These are phyloP conservation scores for Xiphias gladius DNA, from an alignment of 2,113 vertebrate species.

Conservation along the genomic window DNA sequence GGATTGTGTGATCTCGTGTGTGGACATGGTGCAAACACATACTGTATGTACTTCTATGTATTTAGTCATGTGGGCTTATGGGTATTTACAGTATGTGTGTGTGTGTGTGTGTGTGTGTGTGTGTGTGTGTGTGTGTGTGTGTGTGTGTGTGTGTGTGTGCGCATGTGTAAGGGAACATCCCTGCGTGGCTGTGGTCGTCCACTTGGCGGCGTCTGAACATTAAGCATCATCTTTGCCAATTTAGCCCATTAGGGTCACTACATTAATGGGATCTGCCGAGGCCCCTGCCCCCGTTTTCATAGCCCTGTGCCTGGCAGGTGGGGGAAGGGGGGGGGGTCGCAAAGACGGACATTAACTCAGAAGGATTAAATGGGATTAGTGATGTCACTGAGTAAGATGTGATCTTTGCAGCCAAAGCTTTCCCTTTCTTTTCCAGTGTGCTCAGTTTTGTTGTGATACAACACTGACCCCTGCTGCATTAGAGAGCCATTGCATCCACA, in stretches of 20 bases:
- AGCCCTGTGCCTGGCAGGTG: conserved; percentile 43
- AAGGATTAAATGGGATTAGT: conserved; percentile 80
- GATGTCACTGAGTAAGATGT: conserved; percentile 79
- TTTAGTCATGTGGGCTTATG: background rate
- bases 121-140: background rate
- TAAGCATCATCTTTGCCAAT: conserved; percentile 62
- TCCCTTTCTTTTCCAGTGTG: background rate
- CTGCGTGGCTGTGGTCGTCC: background rate
- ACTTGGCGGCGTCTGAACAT: conserved; percentile 11
- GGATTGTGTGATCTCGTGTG: background rate
- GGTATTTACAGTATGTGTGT: too few relatives aligned
- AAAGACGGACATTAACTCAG: conserved; percentile 74
- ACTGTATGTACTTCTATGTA: background rate
- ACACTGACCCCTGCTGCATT: conserved; percentile 84
- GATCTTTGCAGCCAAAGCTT: conserved; percentile 66
- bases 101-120: background rate
- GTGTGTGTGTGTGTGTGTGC: background rate
- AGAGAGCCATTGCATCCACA: conserved; percentile 49
- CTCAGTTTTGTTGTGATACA: conserved; percentile 58
- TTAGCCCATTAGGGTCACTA: conserved; percentile 60
- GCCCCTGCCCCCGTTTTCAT: conserved; percentile 65
- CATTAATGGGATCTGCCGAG: conserved; percentile 68
- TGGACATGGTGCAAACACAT: background rate
- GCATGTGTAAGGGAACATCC: background rate
- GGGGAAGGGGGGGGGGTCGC: conserved; percentile 25